Evolutionary conservation across 2,888 invertebrate species (phyloP).

Genomic region (Euphydryas editha): DNA sequence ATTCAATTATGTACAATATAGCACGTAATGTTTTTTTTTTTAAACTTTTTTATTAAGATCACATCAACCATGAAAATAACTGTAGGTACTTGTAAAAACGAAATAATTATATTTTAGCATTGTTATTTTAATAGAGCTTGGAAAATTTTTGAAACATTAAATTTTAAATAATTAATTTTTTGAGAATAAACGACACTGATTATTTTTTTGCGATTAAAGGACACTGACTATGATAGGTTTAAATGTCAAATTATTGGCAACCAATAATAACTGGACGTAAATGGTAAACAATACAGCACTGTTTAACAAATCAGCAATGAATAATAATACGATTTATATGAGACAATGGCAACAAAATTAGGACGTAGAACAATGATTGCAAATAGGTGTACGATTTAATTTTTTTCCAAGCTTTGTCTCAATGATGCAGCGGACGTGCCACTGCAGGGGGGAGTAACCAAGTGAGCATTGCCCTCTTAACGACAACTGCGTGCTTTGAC

Average conservation of each 20-base stretch:
- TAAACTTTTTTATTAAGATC: background rate
- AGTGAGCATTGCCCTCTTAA: slow-evolving; percentile 82
- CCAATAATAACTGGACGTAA: slow-evolving; percentile 50
- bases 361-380: slow-evolving; percentile 74
- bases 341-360: slow-evolving; percentile 77
- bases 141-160: too few relatives aligned
- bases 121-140: too few relatives aligned
- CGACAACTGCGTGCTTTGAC: slow-evolving; percentile 76
- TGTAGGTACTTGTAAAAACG: too few relatives aligned
- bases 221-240: background rate
- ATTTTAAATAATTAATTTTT: too few relatives aligned
- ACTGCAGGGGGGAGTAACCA: slow-evolving; percentile 64
- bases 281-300: slow-evolving; percentile 64
- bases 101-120: too few relatives aligned
- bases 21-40: background rate
- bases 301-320: slow-evolving; percentile 70
- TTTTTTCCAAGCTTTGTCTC: slow-evolving; percentile 35
- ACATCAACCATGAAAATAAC: background rate
- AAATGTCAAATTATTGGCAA: background rate
- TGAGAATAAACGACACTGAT: slow-evolving; percentile 3
- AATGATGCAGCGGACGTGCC: slow-evolving; percentile 63
- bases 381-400: slow-evolving; percentile 53
- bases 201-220: background rate
- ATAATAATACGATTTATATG: slow-evolving; percentile 63
- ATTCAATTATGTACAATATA: background rate